phyloP scores from a whole-genome alignment of 1,140 invertebrate genomes.

The Lordiphosa clarofinis region DNA sequence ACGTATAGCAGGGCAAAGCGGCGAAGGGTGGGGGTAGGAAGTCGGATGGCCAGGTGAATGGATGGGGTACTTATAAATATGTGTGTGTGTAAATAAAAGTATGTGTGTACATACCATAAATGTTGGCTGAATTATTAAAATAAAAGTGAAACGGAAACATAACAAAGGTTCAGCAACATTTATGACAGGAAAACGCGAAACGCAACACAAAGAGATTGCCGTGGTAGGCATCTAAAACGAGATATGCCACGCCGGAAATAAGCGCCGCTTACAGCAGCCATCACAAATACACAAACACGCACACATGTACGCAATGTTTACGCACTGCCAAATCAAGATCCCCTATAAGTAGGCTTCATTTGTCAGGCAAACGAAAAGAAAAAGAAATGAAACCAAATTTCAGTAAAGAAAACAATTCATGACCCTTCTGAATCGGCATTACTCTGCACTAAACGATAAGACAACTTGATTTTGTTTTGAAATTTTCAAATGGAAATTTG shows the following conservation, averaged over 20 bases:
- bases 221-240: slow-evolving; percentile 75
- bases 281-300: slow-evolving; percentile 12
- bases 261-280: slow-evolving; percentile 49
- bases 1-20: slow-evolving; percentile 51
- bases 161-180: slow-evolving; percentile 75
- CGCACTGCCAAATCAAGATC: slow-evolving; percentile 70
- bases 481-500: too few relatives aligned
- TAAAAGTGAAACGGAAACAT: slow-evolving; percentile 77
- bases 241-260: slow-evolving; percentile 76
- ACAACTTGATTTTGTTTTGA: too few relatives aligned
- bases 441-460: too few relatives aligned
- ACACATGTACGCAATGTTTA: slow-evolving; percentile 41
- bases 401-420: background rate
- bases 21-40: background rate
- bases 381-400: slow-evolving; percentile 2
- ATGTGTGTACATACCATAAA: slow-evolving; percentile 67
- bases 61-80: slow-evolving; percentile 33
- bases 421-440: background rate
- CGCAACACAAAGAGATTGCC: slow-evolving; percentile 70
- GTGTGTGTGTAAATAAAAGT: slow-evolving; percentile 41
- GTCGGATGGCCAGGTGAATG: slow-evolving; percentile 19
- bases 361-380: slow-evolving; percentile 39
- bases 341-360: slow-evolving; percentile 71
- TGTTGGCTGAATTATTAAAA: slow-evolving; percentile 76
- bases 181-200: slow-evolving; percentile 77